Percentiles rank a stretch among this genome's conserved stretches.
Evolutionary conservation across 1,140 invertebrate genomes (phyloP).

Genomic region (Heliconius nattereri): DNA sequence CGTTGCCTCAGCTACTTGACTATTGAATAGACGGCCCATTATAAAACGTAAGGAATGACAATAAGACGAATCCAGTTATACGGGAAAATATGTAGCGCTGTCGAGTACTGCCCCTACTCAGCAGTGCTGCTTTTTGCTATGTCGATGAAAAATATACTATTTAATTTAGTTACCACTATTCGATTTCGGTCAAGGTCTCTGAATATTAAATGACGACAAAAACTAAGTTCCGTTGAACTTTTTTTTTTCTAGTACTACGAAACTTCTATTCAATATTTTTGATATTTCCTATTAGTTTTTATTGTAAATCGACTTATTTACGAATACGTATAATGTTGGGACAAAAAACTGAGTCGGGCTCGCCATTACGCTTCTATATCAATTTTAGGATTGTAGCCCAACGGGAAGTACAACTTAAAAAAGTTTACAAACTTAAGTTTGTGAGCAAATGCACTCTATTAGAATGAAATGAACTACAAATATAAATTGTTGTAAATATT

Average conservation of each 20-base stretch:
- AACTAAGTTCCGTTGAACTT: background rate
- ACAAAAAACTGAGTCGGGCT: too few relatives aligned
- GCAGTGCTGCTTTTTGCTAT: conserved; percentile 37
- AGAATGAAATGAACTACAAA: too few relatives aligned
- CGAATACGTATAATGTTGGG: too few relatives aligned
- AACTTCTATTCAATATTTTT: background rate
- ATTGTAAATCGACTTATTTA: too few relatives aligned
- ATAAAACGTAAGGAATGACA: conserved; percentile 51
- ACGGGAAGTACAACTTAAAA: background rate
- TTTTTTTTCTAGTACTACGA: background rate
- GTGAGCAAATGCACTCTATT: too few relatives aligned
- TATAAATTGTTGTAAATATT: too few relatives aligned
- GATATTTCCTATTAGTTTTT: background rate
- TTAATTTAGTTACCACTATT: conserved; percentile 38
- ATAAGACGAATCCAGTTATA: conserved; percentile 51
- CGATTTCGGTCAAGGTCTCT: conserved; percentile 54
- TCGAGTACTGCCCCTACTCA: background rate
- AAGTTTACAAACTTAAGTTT: too few relatives aligned
- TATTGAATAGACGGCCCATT: conserved; percentile 49
- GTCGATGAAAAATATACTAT: conserved; percentile 30
- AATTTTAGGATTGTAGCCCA: too few relatives aligned
- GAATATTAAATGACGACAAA: background rate
- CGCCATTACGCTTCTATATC: too few relatives aligned
- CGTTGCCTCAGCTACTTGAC: conserved; percentile 44
- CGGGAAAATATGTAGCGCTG: conserved; percentile 23